Evolutionary conservation across 2,888 invertebrate species (phyloP).

Genomic region (Rhopalosiphum nymphaeae): DNA sequence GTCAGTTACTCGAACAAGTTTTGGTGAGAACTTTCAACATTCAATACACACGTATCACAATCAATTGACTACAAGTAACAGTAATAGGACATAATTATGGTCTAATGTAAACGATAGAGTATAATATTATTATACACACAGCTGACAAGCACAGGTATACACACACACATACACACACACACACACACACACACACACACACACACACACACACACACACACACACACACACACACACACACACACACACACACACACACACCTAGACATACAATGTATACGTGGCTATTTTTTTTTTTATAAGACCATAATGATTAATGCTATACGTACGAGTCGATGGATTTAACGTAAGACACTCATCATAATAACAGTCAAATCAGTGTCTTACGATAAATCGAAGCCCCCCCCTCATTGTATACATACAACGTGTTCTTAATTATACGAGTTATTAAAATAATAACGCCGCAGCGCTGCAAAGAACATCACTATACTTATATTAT

Average conservation of each 20-base stretch:
- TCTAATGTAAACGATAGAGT: neutral
- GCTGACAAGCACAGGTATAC: neutral
- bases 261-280: neutral
- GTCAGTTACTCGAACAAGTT: neutral
- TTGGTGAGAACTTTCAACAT: neutral
- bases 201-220: neutral
- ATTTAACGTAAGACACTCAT: neutral
- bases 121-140: neutral
- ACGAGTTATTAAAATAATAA: neutral
- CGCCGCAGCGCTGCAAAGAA: neutral
- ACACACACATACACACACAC: neutral
- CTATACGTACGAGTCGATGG: neutral
- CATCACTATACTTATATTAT: neutral
- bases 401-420: neutral
- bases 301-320: neutral
- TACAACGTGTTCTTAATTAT: neutral
- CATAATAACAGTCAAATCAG: neutral
- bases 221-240: neutral
- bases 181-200: neutral
- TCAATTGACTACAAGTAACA: neutral
- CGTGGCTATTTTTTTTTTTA: neutral
- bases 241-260: neutral
- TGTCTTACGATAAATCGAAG: neutral
- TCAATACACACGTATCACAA: neutral
- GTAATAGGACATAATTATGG: neutral